These are phyloP conservation scores for Drosophila azteca DNA, from an alignment of 1,140 invertebrate genomes.

Conservation along the genomic window DNA sequence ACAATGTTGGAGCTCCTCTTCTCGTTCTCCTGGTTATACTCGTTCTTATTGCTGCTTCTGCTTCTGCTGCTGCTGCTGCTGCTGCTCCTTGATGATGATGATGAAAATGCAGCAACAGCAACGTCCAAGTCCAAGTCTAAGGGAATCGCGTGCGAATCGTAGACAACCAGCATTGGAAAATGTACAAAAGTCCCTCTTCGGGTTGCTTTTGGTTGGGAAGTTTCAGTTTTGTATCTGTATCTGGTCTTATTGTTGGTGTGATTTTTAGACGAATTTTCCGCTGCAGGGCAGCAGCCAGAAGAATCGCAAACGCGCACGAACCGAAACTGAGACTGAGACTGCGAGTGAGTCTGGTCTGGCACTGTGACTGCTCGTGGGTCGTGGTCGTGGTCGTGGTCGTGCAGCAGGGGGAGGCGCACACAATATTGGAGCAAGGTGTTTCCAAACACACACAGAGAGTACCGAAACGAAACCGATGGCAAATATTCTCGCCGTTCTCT, in stretches of 20 bases:
- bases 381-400: constrained; percentile 29
- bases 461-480: constrained; percentile 52
- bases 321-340: constrained; percentile 70
- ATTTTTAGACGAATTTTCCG: constrained; percentile 67
- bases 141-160: constrained; percentile 71
- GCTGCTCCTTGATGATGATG: constrained; percentile 11
- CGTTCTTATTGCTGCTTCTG: constrained; percentile 36
- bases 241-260: constrained; percentile 24
- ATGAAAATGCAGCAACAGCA: constrained; percentile 29
- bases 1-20: constrained; percentile 67
- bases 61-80: not conserved
- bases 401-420: constrained; percentile 21
- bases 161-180: constrained; percentile 71
- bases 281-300: constrained; percentile 61
- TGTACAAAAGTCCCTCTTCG: constrained; percentile 32
- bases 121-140: constrained; percentile 43
- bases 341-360: constrained; percentile 26
- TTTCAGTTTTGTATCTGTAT: constrained; percentile 17
- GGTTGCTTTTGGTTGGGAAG: constrained; percentile 15
- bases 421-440: constrained; percentile 82
- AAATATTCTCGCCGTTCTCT: constrained; percentile 12
- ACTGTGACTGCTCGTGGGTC: constrained; percentile 24
- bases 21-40: constrained; percentile 47
- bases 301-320: constrained; percentile 71
- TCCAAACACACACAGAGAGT: constrained; percentile 63